phyloP scores from a whole-genome alignment of 2,888 invertebrate genomes.

The Beris morrisii region DNA sequence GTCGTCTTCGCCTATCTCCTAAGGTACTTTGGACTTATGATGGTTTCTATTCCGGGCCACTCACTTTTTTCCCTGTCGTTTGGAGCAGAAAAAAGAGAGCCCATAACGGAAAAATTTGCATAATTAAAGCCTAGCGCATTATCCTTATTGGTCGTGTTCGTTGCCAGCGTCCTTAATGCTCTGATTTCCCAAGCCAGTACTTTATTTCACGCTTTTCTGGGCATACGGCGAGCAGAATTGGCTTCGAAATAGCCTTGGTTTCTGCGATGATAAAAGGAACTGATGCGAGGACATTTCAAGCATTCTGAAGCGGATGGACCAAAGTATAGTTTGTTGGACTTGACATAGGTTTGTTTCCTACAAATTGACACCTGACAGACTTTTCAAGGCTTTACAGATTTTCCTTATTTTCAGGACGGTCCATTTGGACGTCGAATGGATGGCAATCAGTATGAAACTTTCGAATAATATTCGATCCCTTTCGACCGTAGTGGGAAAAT shows the following conservation, averaged over 20 bases:
- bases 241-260: constrained; percentile 18
- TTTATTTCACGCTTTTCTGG: constrained; percentile 35
- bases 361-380: constrained; percentile 30
- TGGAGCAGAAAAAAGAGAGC: neutral
- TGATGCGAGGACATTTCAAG: neutral
- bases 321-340: constrained; percentile 6
- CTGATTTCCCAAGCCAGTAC: constrained; percentile 37
- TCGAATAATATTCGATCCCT: too few species aligned
- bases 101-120: constrained; percentile 34
- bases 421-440: too few species aligned
- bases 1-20: constrained; percentile 15
- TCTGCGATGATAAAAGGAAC: constrained; percentile 18
- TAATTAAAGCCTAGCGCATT: constrained; percentile 36
- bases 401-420: too few species aligned
- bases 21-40: constrained; percentile 26
- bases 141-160: constrained; percentile 35
- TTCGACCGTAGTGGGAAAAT: too few species aligned
- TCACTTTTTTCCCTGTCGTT: constrained; percentile 3
- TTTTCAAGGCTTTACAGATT: neutral
- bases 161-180: constrained; percentile 33
- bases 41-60: constrained; percentile 19
- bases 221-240: constrained; percentile 24
- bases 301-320: constrained; percentile 5
- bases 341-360: constrained; percentile 16
- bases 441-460: too few species aligned